A percentile compares a stretch with the other conserved stretches of the same genome.
Evolutionary conservation across 1,140 invertebrate genomes (phyloP).

Genomic region (Tigriopus japonicus): DNA sequence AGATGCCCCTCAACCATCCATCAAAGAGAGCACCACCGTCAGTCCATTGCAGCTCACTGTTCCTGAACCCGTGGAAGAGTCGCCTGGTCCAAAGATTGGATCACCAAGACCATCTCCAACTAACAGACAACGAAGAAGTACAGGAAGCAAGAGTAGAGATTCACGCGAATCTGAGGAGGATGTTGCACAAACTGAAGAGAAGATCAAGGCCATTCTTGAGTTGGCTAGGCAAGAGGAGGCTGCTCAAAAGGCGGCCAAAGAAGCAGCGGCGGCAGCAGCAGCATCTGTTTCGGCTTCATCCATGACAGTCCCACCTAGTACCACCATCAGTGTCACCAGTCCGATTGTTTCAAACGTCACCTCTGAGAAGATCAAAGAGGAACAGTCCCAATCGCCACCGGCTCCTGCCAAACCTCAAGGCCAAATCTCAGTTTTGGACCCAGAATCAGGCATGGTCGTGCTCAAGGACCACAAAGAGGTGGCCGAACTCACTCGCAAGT

Average conservation of each 20-base stretch:
- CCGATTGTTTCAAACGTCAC: no score
- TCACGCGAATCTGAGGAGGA: background rate
- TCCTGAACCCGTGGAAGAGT: background rate
- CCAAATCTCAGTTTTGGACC: no score
- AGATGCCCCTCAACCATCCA: no score
- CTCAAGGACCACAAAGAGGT: no score
- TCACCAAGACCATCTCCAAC: background rate
- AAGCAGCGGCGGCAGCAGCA: background rate
- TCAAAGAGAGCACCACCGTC: no score
- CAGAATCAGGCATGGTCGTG: no score
- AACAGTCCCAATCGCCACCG: no score
- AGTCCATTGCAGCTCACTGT: background rate
- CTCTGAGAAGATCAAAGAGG: no score
- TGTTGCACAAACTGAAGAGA: background rate
- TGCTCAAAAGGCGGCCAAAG: background rate
- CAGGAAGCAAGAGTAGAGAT: background rate
- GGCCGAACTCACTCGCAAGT: no score
- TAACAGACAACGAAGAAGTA: background rate
- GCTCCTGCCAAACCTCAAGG: no score
- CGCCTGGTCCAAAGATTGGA: background rate
- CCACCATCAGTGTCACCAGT: no score
- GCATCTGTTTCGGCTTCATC: background rate
- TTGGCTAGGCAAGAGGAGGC: constrained; percentile 2
- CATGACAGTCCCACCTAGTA: background rate
- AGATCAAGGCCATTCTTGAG: constrained; percentile 10